Base-by-base conservation (phyloP, 2,113 vertebrate genomes). In the Trogon melanurus region DNA sequence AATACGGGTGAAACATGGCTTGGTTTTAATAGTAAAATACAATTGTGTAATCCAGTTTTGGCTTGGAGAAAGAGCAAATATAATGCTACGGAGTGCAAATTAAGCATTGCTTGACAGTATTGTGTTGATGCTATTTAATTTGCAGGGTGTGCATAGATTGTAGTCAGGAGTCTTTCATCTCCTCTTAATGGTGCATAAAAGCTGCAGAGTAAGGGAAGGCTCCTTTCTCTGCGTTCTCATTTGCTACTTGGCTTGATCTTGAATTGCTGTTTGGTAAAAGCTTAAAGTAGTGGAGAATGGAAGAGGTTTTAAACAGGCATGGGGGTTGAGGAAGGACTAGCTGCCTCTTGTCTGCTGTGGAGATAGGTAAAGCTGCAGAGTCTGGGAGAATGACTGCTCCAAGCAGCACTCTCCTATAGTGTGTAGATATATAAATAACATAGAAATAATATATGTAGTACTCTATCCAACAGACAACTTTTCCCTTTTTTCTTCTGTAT, bases 121-220 rank as follows among this genome's bases (percentile, higher is more conserved):
- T 95, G 53, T 78, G 61, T 85, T 75, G 30, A 87, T 94, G 85
- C 79, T 89, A 30, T 79, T 91, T 95, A 97, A 94, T 96, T 95
- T 91, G 58, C 54, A 76, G 89, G 70, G 87, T 75, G 93, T 89
- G 69, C 26, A 17, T 29, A 86, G 86, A 75, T 41, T 57, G 66
- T 72, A 79, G 81, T 72, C 73, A 67, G 54, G 78, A 93, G 84
- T 72, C 87, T 95, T 95, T 96, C 80, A 72, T 95, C 91, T 92
- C 83, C 57, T 86, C 27, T 54, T 94, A 85, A 64, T 89, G 66
- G 53, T 18, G 17, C 50, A 23, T 87, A 72, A 89, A 96, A 95
- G 70, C 69, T 91, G 84, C 62, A 58, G 89, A 94, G 80, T 64
- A 80, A 94, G 92, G 80, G 47, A 86, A 71, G 73, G 41, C 53